A percentile compares a stretch with the other conserved stretches of the same genome.
These are phyloP conservation scores for Tiliacea citrago DNA, from an alignment of 2,888 invertebrate genomes.

Conservation along the genomic window DNA sequence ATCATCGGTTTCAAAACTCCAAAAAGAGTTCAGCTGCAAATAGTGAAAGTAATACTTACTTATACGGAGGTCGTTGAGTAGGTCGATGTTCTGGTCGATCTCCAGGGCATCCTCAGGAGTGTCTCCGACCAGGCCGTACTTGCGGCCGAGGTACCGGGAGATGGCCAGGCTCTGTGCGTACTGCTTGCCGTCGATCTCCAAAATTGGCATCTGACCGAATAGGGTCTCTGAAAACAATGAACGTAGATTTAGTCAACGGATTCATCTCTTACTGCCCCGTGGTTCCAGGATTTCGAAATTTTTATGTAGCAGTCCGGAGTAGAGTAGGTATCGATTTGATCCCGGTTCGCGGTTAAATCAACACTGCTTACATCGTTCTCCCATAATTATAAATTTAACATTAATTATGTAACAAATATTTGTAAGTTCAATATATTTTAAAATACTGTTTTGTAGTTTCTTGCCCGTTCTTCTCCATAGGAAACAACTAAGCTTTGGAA, in stretches of 20 bases:
- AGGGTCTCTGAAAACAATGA: conserved; percentile 68
- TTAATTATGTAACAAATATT: not conserved
- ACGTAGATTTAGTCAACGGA: not conserved
- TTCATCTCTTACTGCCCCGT: not conserved
- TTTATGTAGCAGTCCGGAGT: not conserved
- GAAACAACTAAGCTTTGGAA: not conserved
- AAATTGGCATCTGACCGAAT: conserved; percentile 92
- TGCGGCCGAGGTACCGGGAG: conserved; percentile 91
- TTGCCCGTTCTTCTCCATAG: not conserved
- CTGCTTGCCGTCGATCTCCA: conserved; percentile 92
- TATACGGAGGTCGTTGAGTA: conserved; percentile 90
- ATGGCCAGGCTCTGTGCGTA: conserved; percentile 91
- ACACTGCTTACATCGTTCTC: too few species aligned
- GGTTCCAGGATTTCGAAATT: not conserved
- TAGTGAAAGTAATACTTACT: conserved; percentile 83
- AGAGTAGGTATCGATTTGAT: not conserved
- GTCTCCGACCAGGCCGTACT: conserved; percentile 90
- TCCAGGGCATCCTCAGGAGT: conserved; percentile 91
- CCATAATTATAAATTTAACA: too few species aligned
- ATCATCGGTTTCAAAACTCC: not conserved
- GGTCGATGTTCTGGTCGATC: conserved; percentile 92
- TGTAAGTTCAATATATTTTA: not conserved
- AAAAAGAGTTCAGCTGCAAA: not conserved
- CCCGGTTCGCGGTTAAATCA: not conserved
- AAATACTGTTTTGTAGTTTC: not conserved